Conservation (phyloP, 2,113 vertebrate species). For the Grantiella picta region DNA sequence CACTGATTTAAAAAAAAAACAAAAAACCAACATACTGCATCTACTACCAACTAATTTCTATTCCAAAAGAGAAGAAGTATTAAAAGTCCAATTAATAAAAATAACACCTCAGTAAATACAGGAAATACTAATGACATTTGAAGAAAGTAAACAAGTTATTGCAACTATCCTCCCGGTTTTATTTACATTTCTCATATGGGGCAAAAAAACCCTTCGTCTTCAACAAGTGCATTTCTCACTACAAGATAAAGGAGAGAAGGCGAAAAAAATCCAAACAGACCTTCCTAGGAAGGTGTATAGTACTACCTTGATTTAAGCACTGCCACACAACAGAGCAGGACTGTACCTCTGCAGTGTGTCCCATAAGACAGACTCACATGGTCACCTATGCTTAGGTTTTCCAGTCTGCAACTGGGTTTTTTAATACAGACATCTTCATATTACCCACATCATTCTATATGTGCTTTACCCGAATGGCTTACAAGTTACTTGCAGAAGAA, state of each 20-base stretch:
- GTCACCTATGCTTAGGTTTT: not conserved
- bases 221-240: not conserved
- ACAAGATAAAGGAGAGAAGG: not conserved
- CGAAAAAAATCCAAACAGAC: not conserved
- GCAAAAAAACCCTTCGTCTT: not conserved
- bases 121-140: not conserved
- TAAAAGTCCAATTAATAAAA: not conserved
- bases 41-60: not conserved
- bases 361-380: rapidly evolving
- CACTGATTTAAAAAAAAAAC: not conserved
- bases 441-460: not conserved
- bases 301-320: not conserved
- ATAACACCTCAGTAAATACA: not conserved
- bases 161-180: not conserved
- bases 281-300: not conserved
- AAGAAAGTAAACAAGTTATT: not conserved
- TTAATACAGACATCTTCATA: not conserved
- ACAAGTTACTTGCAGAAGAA: not conserved
- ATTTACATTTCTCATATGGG: not conserved
- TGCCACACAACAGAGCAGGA: not conserved
- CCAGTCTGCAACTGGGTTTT: not conserved
- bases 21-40: not conserved
- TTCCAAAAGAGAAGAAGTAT: not conserved
- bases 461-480: not conserved
- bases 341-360: not conserved